These are phyloP conservation scores for Agelastica alni DNA, from an alignment of 2,888 invertebrate genomes.

Conservation along the genomic window DNA sequence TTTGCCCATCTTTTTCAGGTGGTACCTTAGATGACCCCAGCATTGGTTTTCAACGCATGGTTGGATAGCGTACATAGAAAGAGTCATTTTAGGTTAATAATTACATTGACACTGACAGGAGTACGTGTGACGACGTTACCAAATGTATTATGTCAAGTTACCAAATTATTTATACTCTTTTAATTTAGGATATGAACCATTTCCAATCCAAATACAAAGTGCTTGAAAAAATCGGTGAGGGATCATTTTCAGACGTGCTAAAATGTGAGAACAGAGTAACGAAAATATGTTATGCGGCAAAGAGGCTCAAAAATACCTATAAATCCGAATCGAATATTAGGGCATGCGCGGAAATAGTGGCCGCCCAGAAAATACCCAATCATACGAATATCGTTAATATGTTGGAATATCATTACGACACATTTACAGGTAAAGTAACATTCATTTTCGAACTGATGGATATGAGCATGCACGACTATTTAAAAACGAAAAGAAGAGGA, in stretches of 20 bases:
- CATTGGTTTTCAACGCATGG: no score
- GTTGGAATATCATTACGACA: constrained; percentile 66
- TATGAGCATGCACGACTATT: constrained; percentile 69
- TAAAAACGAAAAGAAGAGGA: constrained; percentile 51
- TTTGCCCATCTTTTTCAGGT: no score
- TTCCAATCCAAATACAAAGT: constrained; percentile 60
- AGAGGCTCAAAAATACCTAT: constrained; percentile 66
- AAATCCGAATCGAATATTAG: constrained; percentile 58
- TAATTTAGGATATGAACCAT: constrained; percentile 31
- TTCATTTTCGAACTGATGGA: constrained; percentile 72
- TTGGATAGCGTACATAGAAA: no score
- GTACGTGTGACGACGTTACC: background rate
- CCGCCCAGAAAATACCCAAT: constrained; percentile 62
- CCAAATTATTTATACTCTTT: background rate
- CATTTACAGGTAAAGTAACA: constrained; percentile 62
- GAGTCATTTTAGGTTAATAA: no score
- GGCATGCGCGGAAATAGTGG: constrained; percentile 64
- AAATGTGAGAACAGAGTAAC: constrained; percentile 65
- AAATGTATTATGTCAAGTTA: constrained; percentile 2
- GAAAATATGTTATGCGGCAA: constrained; percentile 64
- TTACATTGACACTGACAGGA: background rate
- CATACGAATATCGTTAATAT: constrained; percentile 68
- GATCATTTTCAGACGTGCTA: constrained; percentile 70
- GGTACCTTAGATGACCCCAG: no score
- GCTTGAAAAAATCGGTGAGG: constrained; percentile 69